Evolutionary conservation across 2,888 invertebrate genomes (phyloP).

Genomic region (Amiota communis): DNA sequence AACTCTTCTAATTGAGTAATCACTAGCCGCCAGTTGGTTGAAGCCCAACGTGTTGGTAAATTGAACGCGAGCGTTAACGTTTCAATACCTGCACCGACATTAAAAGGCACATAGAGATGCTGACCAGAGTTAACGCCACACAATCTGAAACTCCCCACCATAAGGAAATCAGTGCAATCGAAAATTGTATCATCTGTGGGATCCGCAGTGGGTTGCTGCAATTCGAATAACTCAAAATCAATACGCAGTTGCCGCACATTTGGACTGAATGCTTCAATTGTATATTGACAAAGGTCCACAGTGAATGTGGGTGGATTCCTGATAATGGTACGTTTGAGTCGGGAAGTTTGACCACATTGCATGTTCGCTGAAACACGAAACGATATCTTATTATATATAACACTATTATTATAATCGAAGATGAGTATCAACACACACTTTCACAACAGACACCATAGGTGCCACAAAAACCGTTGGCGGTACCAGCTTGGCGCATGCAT

Average conservation of each 20-base stretch:
- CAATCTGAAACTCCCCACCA: constrained; percentile 66
- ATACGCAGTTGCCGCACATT: constrained; percentile 70
- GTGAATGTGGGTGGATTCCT: constrained; percentile 58
- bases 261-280: constrained; percentile 65
- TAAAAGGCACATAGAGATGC: constrained; percentile 73
- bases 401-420: not conserved
- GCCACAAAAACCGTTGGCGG: constrained; percentile 67
- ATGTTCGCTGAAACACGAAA: constrained; percentile 61
- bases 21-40: constrained; percentile 76
- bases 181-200: constrained; percentile 42
- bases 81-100: constrained; percentile 61
- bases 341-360: constrained; percentile 62
- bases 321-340: constrained; percentile 68
- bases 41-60: constrained; percentile 71
- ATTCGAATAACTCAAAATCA: constrained; percentile 66
- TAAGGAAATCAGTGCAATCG: constrained; percentile 63
- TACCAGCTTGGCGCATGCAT: constrained; percentile 67
- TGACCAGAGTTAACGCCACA: constrained; percentile 80
- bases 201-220: constrained; percentile 55
- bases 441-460: constrained; percentile 71
- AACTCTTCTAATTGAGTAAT: constrained; percentile 78
- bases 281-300: constrained; percentile 58
- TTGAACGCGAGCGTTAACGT: constrained; percentile 73
- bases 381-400: not conserved
- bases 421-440: constrained; percentile 55